Evolutionary conservation across 2,888 invertebrate species (phyloP).

Genomic region (Cheilosia grossa): DNA sequence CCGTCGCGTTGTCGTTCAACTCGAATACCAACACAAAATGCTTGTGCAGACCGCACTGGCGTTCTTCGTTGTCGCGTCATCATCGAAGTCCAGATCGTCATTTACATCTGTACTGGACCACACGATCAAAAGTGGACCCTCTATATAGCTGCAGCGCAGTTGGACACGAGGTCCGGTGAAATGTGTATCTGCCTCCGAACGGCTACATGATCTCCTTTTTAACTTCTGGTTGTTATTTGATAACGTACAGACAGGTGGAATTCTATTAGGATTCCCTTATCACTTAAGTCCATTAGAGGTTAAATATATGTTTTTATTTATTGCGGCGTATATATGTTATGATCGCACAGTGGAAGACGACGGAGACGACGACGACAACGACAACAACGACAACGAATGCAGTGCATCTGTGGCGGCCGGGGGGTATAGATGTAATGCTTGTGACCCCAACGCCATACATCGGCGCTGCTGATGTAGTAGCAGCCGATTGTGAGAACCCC

Average conservation of each 20-base stretch:
- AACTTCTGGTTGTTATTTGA: slow-evolving; percentile 77
- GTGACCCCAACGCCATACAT: slow-evolving; percentile 42
- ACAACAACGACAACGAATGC: neutral
- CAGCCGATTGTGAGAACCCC: slow-evolving; percentile 72
- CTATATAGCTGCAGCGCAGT: neutral
- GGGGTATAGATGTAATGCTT: neutral
- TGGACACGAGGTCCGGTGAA: slow-evolving; percentile 29
- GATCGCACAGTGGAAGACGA: slow-evolving; percentile 38
- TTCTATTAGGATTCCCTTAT: slow-evolving; percentile 76
- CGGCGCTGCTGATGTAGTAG: slow-evolving; percentile 54
- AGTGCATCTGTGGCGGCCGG: neutral
- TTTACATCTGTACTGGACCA: slow-evolving; percentile 70
- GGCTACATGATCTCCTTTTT: slow-evolving; percentile 76
- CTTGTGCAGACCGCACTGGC: slow-evolving; percentile 9
- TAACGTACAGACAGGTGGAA: slow-evolving; percentile 76
- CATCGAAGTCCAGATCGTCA: slow-evolving; percentile 69
- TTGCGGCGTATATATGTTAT: slow-evolving; percentile 58
- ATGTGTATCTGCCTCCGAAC: slow-evolving; percentile 57
- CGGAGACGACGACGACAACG: slow-evolving; percentile 27
- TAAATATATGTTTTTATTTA: slow-evolving; percentile 76
- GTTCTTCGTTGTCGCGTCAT: slow-evolving; percentile 60
- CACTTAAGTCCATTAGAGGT: slow-evolving; percentile 77
- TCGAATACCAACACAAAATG: slow-evolving; percentile 17
- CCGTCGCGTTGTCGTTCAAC: slow-evolving; percentile 5
- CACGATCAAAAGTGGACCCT: slow-evolving; percentile 56